A percentile compares a stretch with the other conserved stretches of the same genome.
Evolutionary conservation across 2,888 invertebrate species (phyloP).

Genomic region (Dolichopus griseipennis): DNA sequence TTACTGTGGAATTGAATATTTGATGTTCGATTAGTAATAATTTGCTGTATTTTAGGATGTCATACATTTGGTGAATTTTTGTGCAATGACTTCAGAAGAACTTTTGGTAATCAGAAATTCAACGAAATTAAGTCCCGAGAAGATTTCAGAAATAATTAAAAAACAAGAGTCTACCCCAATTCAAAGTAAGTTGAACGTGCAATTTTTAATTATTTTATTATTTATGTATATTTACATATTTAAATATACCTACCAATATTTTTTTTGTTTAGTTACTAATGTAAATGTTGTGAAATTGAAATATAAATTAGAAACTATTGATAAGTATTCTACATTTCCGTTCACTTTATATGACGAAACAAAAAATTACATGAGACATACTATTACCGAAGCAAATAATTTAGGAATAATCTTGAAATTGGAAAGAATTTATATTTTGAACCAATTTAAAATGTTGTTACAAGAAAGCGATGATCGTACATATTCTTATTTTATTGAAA

Average conservation of each 20-base stretch:
- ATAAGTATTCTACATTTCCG: too few relatives aligned
- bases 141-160: slow-evolving; percentile 88
- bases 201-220: too few relatives aligned
- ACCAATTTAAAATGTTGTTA: slow-evolving; percentile 82
- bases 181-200: too few relatives aligned
- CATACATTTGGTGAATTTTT: slow-evolving; percentile 64
- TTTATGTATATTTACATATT: too few relatives aligned
- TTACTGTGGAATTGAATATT: too few relatives aligned
- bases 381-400: slow-evolving; percentile 67
- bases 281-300: too few relatives aligned
- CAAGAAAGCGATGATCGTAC: slow-evolving; percentile 88
- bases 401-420: slow-evolving; percentile 81
- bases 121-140: slow-evolving; percentile 76
- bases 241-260: too few relatives aligned
- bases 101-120: slow-evolving; percentile 80
- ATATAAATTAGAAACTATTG: too few relatives aligned
- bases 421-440: slow-evolving; percentile 77
- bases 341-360: slow-evolving; percentile 78
- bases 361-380: slow-evolving; percentile 81
- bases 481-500: slow-evolving; percentile 51
- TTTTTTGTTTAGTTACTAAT: too few relatives aligned
- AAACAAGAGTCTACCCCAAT: slow-evolving; percentile 45
- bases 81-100: slow-evolving; percentile 80
- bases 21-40: background rate
- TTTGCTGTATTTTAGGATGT: slow-evolving; percentile 45